Evolutionary conservation across 2,797 vertebrate species (phyloP), one percentile per base, ranked within the genome.

Genomic region (Rhodeus uyekii): DNA sequence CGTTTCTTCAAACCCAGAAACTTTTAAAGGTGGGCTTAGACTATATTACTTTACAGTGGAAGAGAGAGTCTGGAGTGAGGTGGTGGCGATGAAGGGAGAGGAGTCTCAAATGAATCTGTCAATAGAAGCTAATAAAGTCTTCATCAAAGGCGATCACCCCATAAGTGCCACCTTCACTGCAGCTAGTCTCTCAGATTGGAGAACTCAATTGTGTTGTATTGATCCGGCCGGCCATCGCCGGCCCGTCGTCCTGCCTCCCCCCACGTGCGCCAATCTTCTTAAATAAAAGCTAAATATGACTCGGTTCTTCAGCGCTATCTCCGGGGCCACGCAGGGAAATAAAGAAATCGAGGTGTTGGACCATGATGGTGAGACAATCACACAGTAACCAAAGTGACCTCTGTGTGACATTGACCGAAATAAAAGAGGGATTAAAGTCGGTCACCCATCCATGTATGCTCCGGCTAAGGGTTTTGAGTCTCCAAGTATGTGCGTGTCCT

Each of bases 91-190:
- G 84, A 82, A 80, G 86, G 88, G 84, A 87, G 85, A 86, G 87
- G 68, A 72, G 55, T 85, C 89, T 90, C 89, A 92, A 93, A 93
- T 94, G 84, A 94, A 94, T 92, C 93, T 88, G 91, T 94, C 93
- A 92, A 94, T 94, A 93, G 87, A 90, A 90, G 90, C 90, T 93
- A 93, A 95, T 94, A 91, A 94, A 94, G 92, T 91, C 92, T 94
- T 94, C 92, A 94, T 94, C 92, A 93, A 80, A 89, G 84, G 90
- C 68, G 87, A 94, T 94, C 93, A 93, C 90, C 91, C 90, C 89
- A 78, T 93, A 95, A 94, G 91, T 90, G 90, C 91, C 79, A 87
- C 76, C 83, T 87, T 87, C 89, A 87, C 88, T 63, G 87, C 90
- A 84, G 87, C 90, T 91, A 91, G 90, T 91, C 92, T 82, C 89